These are phyloP conservation scores for Margarornis squamiger DNA, from an alignment of 2,797 vertebrate species.

Conservation along the genomic window DNA sequence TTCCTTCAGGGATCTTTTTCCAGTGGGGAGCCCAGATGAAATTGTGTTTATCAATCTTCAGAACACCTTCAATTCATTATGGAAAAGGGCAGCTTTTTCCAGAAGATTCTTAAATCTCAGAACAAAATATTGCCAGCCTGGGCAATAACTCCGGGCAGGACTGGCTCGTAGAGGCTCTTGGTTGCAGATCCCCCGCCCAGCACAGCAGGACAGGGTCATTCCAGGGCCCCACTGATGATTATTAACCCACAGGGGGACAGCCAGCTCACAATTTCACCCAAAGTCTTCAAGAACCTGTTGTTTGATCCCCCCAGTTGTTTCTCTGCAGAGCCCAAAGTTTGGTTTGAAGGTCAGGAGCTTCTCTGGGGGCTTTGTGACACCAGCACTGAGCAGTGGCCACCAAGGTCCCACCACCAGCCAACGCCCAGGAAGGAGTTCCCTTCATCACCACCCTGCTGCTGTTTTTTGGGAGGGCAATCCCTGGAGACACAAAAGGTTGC, in stretches of 20 bases:
- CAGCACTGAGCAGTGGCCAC: fast-evolving
- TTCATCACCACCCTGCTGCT: fast-evolving
- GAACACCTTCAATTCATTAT: neutral
- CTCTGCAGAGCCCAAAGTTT: neutral
- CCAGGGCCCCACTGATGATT: neutral
- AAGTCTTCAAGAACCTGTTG: neutral
- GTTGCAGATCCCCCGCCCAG: neutral
- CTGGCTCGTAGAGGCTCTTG: neutral
- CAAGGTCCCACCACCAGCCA: neutral
- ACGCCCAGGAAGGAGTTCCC: fast-evolving
- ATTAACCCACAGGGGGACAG: neutral
- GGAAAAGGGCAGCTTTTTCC: neutral
- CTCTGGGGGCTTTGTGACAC: neutral
- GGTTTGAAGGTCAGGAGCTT: neutral
- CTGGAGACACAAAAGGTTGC: neutral
- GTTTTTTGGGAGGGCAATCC: neutral
- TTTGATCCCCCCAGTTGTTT: neutral
- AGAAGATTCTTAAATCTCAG: neutral
- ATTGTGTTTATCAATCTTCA: constrained; percentile 18
- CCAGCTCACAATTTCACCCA: neutral
- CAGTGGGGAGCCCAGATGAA: neutral
- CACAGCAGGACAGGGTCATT: neutral
- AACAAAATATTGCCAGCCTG: neutral
- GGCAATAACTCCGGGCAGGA: neutral
- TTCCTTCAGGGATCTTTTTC: constrained; percentile 4